Conservation (phyloP, 2,888 invertebrate genomes). For the Leptogaster cylindrica region DNA sequence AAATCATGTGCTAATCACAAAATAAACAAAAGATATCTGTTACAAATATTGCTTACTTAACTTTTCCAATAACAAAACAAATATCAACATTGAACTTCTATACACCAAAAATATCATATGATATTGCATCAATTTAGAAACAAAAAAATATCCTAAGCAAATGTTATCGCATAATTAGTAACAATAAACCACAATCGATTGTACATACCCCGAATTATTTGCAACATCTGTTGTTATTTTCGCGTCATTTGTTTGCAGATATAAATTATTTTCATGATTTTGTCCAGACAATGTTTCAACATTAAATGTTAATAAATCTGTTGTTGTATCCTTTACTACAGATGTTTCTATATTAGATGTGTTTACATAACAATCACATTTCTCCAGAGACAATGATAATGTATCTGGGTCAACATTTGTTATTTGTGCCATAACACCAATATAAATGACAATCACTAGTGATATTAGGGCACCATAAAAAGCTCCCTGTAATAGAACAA, state of each 20-base stretch:
- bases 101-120: too few species aligned
- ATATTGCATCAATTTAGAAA: too few species aligned
- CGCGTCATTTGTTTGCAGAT: background rate
- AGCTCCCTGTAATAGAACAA: conserved; percentile 53
- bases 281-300: background rate
- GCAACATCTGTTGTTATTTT: conserved; percentile 6
- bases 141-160: too few species aligned
- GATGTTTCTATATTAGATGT: background rate
- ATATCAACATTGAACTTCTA: too few species aligned
- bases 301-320: conserved; percentile 1
- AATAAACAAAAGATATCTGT: too few species aligned
- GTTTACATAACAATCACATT: conserved; percentile 56
- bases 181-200: background rate
- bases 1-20: too few species aligned
- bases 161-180: too few species aligned
- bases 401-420: conserved; percentile 51
- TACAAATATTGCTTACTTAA: too few species aligned
- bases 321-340: background rate
- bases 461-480: conserved; percentile 59
- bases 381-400: conserved; percentile 54
- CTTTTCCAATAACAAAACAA: too few species aligned
- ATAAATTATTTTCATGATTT: background rate
- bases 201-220: conserved; percentile 15
- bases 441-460: conserved; percentile 57
- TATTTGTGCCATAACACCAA: conserved; percentile 60